Percentiles rank a stretch among this genome's conserved stretches.
phyloP scores from a whole-genome alignment of 2,888 invertebrate genomes.

The Euzetes globulus region DNA sequence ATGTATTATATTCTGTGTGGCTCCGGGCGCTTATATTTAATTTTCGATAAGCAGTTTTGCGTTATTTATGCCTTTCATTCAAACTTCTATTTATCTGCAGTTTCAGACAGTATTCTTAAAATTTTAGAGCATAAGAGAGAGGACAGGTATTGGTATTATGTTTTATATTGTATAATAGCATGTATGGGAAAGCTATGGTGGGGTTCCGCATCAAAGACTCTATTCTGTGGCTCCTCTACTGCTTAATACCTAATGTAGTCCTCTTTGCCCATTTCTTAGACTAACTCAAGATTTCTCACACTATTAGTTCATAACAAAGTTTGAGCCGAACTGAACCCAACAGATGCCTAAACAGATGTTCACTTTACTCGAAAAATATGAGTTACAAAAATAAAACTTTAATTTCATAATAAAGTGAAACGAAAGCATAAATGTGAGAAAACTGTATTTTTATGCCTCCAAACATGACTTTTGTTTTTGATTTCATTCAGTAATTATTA shows the following conservation, averaged over 20 bases:
- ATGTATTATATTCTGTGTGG: neutral
- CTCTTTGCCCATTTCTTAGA: neutral
- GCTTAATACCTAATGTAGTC: neutral
- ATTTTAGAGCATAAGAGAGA: neutral
- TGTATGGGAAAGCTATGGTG: slow-evolving; percentile 7
- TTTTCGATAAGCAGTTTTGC: slow-evolving; percentile 2
- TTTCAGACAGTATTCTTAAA: neutral
- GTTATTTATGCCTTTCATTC: slow-evolving; percentile 10
- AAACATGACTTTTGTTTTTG: neutral
- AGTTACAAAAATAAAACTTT: neutral
- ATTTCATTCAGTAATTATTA: neutral
- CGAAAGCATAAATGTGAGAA: slow-evolving; percentile 9
- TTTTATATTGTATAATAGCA: slow-evolving; percentile 15
- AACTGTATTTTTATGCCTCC: neutral
- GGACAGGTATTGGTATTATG: slow-evolving; percentile 4
- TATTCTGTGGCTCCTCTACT: neutral
- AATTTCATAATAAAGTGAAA: neutral
- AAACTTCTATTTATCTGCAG: neutral
- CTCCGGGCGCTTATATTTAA: neutral
- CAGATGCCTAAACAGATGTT: slow-evolving; percentile 4
- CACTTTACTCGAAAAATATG: neutral
- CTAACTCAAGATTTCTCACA: neutral
- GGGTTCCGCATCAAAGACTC: slow-evolving; percentile 8
- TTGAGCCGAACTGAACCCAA: neutral
- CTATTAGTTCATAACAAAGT: neutral